These are phyloP conservation scores for Scaptomyza polygonia DNA, from an alignment of 2,888 invertebrate species.

Conservation along the genomic window DNA sequence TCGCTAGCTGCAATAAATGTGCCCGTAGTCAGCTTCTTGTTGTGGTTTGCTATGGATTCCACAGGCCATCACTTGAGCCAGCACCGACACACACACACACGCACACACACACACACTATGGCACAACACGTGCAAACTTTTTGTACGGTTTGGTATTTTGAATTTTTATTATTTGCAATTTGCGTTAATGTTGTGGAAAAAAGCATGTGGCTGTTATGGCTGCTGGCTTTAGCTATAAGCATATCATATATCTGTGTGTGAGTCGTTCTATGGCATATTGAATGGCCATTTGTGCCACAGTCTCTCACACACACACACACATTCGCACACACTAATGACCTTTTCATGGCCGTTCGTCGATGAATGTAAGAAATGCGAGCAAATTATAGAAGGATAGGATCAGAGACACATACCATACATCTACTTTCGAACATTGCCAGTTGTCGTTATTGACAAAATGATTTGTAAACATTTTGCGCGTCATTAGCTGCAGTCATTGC, in stretches of 20 bases:
- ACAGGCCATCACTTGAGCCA: constrained; percentile 55
- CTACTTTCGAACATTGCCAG: constrained; percentile 49
- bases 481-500: constrained; percentile 71
- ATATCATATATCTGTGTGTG: constrained; percentile 26
- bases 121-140: constrained; percentile 70
- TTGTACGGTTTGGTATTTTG: constrained; percentile 77
- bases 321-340: constrained; percentile 73
- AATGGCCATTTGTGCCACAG: constrained; percentile 77
- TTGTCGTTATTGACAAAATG: constrained; percentile 79
- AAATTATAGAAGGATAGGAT: constrained; percentile 74
- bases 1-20: constrained; percentile 74
- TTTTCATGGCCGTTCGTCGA: constrained; percentile 77
- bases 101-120: constrained; percentile 9
- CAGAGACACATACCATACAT: constrained; percentile 17
- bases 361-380: constrained; percentile 80
- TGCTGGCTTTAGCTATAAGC: constrained; percentile 63
- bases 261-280: constrained; percentile 70
- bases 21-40: constrained; percentile 61
- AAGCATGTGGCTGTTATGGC: constrained; percentile 80
- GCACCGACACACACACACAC: constrained; percentile 24
- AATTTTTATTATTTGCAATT: constrained; percentile 82
- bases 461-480: constrained; percentile 81
- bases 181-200: constrained; percentile 82
- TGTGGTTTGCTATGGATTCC: constrained; percentile 64
- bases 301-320: constrained; percentile 42